Evolutionary conservation across 2,797 vertebrate genomes (phyloP).

Genomic region (Bovichtus variegatus): DNA sequence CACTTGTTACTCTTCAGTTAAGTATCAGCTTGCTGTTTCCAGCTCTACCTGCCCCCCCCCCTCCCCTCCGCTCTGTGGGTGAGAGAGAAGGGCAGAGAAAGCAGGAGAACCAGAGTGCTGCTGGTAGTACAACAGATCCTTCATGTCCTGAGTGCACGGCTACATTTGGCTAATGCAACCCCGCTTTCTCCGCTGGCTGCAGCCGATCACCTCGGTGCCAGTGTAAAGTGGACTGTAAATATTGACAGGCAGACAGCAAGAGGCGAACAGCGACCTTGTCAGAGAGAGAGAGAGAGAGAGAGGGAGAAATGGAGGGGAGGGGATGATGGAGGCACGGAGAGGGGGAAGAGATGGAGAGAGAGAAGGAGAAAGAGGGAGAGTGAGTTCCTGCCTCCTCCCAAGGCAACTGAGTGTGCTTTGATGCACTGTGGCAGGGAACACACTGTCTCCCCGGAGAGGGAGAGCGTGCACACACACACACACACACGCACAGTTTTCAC

Average conservation of each 20-base stretch:
- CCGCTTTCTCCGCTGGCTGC: slow-evolving; percentile 64
- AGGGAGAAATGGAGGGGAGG: slow-evolving; percentile 37
- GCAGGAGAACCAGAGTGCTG: slow-evolving; percentile 35
- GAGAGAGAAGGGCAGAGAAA: neutral
- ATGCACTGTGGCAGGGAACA: slow-evolving; percentile 86
- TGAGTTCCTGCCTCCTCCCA: slow-evolving; percentile 75
- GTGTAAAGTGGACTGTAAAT: slow-evolving; percentile 83
- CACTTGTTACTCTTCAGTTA: slow-evolving; percentile 48
- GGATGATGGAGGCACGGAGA: slow-evolving; percentile 44
- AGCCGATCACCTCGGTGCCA: slow-evolving; percentile 65
- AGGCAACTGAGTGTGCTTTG: slow-evolving; percentile 82
- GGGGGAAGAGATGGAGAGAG: slow-evolving; percentile 8
- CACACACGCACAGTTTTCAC: slow-evolving; percentile 58
- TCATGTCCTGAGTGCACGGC: slow-evolving; percentile 76
- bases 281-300: slow-evolving; percentile 36
- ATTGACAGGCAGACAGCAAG: slow-evolving; percentile 76
- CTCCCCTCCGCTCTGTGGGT: too few relatives aligned
- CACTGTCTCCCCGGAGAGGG: slow-evolving; percentile 81
- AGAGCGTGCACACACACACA: slow-evolving; percentile 44
- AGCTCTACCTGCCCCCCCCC: slow-evolving; percentile 32
- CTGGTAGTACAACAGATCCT: slow-evolving; percentile 76
- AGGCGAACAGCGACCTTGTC: slow-evolving; percentile 76
- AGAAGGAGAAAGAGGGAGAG: slow-evolving; percentile 31
- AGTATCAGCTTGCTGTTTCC: slow-evolving; percentile 41
- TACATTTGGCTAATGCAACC: slow-evolving; percentile 80